Evolutionary conservation across 2,113 vertebrate genomes (phyloP).

Genomic region (Oxyura jamaicensis): DNA sequence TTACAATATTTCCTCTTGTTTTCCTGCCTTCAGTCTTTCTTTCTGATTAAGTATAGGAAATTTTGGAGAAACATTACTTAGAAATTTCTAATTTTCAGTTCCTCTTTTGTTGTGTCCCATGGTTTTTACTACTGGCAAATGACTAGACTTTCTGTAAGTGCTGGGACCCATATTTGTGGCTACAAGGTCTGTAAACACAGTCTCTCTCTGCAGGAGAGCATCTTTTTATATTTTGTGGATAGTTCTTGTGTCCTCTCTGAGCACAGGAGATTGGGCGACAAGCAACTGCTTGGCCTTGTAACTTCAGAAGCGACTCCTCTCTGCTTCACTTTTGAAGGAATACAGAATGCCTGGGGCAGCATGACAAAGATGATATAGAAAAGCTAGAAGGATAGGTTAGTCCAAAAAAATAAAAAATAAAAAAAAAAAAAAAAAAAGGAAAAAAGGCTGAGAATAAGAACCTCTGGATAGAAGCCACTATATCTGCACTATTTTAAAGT

Average conservation of each 20-base stretch:
- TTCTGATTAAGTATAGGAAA: not conserved
- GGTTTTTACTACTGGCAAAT: not conserved
- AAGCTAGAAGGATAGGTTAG: not conserved
- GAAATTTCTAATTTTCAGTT: not conserved
- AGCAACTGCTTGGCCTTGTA: not conserved
- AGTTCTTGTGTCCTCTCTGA: not conserved
- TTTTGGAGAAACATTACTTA: not conserved
- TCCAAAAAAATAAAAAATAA: not conserved
- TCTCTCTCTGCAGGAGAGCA: not conserved
- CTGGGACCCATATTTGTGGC: not conserved
- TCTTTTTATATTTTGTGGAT: not conserved
- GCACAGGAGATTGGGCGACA: not conserved
- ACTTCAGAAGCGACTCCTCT: not conserved
- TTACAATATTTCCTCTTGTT: not conserved
- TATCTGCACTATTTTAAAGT: not conserved
- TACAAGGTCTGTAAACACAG: not conserved
- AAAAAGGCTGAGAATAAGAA: not conserved
- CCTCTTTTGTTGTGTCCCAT: not conserved
- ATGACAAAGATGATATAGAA: not conserved
- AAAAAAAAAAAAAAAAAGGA: not conserved
- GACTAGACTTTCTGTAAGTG: not conserved
- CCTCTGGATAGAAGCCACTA: not conserved
- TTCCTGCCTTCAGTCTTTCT: not conserved
- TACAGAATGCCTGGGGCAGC: not conserved
- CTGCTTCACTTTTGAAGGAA: not conserved